phyloP scores from a whole-genome alignment of 2,888 invertebrate species.

The Nyleta sp. region DNA sequence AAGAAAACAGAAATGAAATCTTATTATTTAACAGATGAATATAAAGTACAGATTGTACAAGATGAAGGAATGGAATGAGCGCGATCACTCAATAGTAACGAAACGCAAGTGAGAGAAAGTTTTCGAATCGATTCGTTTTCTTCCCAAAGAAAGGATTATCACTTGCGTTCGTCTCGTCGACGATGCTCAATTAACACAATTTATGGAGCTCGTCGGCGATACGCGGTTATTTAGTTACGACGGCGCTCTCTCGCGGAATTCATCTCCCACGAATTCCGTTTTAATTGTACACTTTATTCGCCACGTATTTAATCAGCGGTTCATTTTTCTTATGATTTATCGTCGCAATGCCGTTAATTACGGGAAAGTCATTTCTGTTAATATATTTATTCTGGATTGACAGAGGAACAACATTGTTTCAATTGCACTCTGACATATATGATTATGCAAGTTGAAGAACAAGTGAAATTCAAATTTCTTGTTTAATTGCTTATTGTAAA shows the following conservation, averaged over 20 bases:
- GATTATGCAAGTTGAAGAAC: too few species aligned
- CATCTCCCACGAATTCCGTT: slow-evolving; percentile 40
- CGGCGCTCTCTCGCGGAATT: slow-evolving; percentile 56
- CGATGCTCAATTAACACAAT: slow-evolving; percentile 64
- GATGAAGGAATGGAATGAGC: slow-evolving; percentile 20
- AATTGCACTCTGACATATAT: too few species aligned
- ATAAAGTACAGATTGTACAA: slow-evolving; percentile 23
- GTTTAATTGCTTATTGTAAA: too few species aligned
- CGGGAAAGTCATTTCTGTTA: not conserved
- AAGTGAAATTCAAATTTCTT: too few species aligned
- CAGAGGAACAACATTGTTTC: too few species aligned
- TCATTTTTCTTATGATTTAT: slow-evolving; percentile 22
- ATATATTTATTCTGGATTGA: not conserved
- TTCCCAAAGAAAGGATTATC: slow-evolving; percentile 67
- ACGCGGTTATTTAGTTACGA: slow-evolving; percentile 57
- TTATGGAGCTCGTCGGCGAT: slow-evolving; percentile 65
- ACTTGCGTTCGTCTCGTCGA: slow-evolving; percentile 64
- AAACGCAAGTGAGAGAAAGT: slow-evolving; percentile 66
- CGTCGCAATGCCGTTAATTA: not conserved
- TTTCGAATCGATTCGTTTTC: slow-evolving; percentile 66
- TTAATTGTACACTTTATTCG: slow-evolving; percentile 47
- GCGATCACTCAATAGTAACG: slow-evolving; percentile 57
- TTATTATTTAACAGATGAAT: slow-evolving; percentile 50
- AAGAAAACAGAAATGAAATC: slow-evolving; percentile 30
- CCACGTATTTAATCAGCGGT: slow-evolving; percentile 30